Evolutionary conservation across 30 jellyfish, hydroid and myxozoan species (phyloP), one percentile per base, ranked within the genome.

Genomic region (Sanderia malayensis): DNA sequence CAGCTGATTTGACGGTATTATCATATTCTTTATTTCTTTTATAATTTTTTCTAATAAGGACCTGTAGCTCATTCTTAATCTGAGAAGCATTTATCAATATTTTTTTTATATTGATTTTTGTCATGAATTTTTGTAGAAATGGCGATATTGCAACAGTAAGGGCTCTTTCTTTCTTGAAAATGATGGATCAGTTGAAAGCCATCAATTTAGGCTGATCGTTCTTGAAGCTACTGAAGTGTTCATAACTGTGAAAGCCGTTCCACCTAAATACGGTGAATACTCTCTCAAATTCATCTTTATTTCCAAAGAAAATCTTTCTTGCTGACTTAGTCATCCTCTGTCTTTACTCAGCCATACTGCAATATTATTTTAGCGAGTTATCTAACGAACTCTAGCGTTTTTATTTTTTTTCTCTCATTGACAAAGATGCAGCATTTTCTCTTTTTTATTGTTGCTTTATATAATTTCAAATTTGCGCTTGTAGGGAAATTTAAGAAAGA

Each of bases 251-350:
- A 81, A 92, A 31, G 82, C 95, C 11, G 45, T 79, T 27, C 24
- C 88, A 2, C 98, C 96, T 11, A 92, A 84, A 73, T 83, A 92
- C 61, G 98, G 98, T 92, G 72, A 65, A 66, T 22, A n/a, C n/a
- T n/a, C n/a, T n/a, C n/a, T n/a, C n/a, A n/a, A n/a, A n/a, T n/a
- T n/a, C n/a, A n/a, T n/a, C n/a, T n/a, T n/a, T n/a, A n/a, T n/a
- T n/a, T n/a, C n/a, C n/a, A n/a, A n/a, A n/a, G n/a, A n/a, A n/a
- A n/a, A n/a, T n/a, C n/a, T n/a, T n/a, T n/a, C n/a, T n/a, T n/a
- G n/a, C n/a, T n/a, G n/a, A n/a, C n/a, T n/a, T n/a, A n/a, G n/a
- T n/a, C n/a, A n/a, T n/a, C n/a, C n/a, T n/a, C n/a, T n/a, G n/a
- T n/a, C n/a, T n/a, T n/a, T n/a, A n/a, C n/a, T n/a, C n/a, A n/a